Conservation (phyloP, 2,888 invertebrate genomes). For the Scrobipalpa costella region DNA sequence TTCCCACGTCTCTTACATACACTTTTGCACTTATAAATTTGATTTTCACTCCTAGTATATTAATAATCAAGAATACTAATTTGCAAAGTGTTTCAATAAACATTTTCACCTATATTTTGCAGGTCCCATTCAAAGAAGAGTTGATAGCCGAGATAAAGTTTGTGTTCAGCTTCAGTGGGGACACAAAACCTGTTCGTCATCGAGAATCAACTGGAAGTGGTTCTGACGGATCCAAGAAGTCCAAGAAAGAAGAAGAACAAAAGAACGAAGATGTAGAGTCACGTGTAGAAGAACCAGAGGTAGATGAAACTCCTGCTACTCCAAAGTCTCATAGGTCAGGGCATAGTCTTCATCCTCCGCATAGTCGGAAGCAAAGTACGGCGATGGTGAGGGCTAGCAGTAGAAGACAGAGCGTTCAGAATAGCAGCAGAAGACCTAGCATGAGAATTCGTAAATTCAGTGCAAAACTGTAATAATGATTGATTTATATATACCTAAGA, state of each 20-base stretch:
- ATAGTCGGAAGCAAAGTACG: slow-evolving; percentile 65
- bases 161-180: slow-evolving; percentile 85
- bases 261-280: slow-evolving; percentile 44
- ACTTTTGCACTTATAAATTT: no score
- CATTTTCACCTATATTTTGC: slow-evolving; percentile 36
- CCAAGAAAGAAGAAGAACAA: slow-evolving; percentile 49
- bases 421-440: slow-evolving; percentile 15
- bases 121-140: slow-evolving; percentile 85
- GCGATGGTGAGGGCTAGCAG: slow-evolving; percentile 6
- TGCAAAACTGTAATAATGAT: slow-evolving; percentile 28
- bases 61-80: no score
- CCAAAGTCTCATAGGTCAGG: slow-evolving; percentile 60
- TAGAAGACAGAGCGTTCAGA: slow-evolving; percentile 46
- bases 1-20: background rate
- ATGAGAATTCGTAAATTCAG: slow-evolving; percentile 62
- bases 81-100: no score
- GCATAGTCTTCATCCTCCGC: slow-evolving; percentile 64
- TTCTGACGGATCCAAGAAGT: slow-evolving; percentile 55
- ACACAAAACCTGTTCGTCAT: slow-evolving; percentile 84
- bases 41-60: no score
- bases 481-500: no score
- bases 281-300: slow-evolving; percentile 44
- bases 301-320: slow-evolving; percentile 52
- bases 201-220: slow-evolving; percentile 60
- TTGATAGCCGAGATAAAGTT: slow-evolving; percentile 87